Evolutionary conservation across 2,113 vertebrate species (phyloP), one percentile per base, ranked within the genome.

Genomic region (Vulpes ferrilata): DNA sequence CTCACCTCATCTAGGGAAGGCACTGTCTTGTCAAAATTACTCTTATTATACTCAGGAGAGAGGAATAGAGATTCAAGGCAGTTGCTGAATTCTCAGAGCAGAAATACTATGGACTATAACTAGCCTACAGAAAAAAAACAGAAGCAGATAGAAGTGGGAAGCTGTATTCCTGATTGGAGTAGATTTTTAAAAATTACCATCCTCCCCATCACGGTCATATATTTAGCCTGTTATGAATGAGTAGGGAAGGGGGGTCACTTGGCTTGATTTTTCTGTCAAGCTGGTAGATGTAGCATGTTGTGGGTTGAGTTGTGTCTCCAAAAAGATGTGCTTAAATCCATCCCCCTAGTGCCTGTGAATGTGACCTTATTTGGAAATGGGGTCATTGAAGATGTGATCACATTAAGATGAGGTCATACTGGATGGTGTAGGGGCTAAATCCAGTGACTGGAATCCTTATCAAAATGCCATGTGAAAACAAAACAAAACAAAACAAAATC

Each of bases 71-170:
- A 84, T 55, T 2, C 2, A 84, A 60, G n/a, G 10, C 30, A 88
- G 74, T 59, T 20, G 73, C 19, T 64, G 48, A 95, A 78, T 95
- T 96, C 83, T 91, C 53, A 86, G 48, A 88, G 62, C 20, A 73
- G 82, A 93, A 48, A 23, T 83, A 23, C 20, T 78, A 53, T 79
- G 62, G 13, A 92, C 59, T 17, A 4, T 67, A 82, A 62, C 43
- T 43, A 76, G 16, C 73, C 25, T 64, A 86, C 67, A 86, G 43
- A 38, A 92, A 57, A 65, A 97, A 80, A 67, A 35, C 79, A 62
- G 59, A 67, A 74, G 7, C 10, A 92, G 57, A 30, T 51, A 6
- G 48, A 81, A 55, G 12, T 25, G 90, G 32, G 16, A 90, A 43
- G 15, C 43, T 67, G 7, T 83, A n/a, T 73, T 88, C 6, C 7